Evolutionary conservation across 2,113 vertebrate genomes (phyloP).

Genomic region (Mastomys natalensis): DNA sequence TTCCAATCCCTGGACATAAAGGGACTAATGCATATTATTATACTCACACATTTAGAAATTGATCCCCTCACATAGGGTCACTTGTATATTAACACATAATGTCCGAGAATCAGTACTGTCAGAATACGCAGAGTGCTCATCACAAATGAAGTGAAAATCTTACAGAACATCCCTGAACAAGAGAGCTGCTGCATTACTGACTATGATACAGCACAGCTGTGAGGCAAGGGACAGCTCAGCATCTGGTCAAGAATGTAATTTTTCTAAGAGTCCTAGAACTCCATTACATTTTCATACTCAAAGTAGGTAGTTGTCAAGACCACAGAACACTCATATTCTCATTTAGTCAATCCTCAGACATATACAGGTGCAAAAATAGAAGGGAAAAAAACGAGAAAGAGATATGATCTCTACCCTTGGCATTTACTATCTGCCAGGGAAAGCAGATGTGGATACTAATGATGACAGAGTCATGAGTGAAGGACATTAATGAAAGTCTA

Average conservation of each 20-base stretch:
- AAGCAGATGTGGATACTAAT: conserved; percentile 50
- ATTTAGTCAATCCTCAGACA: conserved; percentile 45
- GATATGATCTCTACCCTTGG: conserved; percentile 9
- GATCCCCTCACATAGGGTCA: neutral
- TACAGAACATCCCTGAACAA: neutral
- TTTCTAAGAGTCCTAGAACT: neutral
- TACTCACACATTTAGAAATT: neutral
- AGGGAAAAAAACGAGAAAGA: neutral
- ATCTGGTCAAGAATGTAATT: neutral
- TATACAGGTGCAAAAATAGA: conserved; percentile 42
- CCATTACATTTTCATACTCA: neutral
- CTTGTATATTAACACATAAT: neutral
- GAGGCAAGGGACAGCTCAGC: neutral
- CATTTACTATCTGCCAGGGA: conserved; percentile 21
- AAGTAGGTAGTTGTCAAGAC: neutral
- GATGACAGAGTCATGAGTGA: conserved; percentile 32
- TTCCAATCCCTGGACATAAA: neutral
- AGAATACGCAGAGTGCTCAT: rapidly evolving
- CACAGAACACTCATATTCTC: neutral
- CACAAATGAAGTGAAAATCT: neutral
- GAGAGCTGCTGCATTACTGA: neutral
- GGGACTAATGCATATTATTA: neutral
- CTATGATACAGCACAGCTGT: rapidly evolving
- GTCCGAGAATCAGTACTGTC: neutral
- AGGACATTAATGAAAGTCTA: conserved; percentile 25